Evolutionary conservation across 2,888 invertebrate species (phyloP), one percentile per base, ranked within the genome.

Genomic region (Amitus sp.): DNA sequence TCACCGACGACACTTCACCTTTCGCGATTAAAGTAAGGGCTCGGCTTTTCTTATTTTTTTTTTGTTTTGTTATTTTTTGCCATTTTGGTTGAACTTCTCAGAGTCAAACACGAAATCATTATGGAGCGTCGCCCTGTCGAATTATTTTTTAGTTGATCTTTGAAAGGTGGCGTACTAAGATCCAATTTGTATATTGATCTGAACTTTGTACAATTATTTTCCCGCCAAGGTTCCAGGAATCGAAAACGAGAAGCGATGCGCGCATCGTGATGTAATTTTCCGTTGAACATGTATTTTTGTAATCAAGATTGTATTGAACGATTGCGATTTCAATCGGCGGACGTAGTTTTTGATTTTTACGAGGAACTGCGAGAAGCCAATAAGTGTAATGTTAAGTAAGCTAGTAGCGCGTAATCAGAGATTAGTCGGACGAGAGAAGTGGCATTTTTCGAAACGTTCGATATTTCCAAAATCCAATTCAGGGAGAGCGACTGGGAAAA

Each of bases 391-490:
- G 7, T 48, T 55, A 54, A 54, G 50, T 45, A 45, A 51, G 27
- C 45, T 42, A n/a, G 48, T 48, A 55, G 54, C n/a, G 17, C 19
- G 7, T 19, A 40, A 17, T 40, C 40, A 10, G 19, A 40, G 18
- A 27, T 34, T 55, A 56, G 56, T 50, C 56, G 50, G 50, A 56
- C 49, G 49, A 61, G 39, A 13, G 37, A 55, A 61, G 55, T 55
- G 54, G 60, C 60, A 61, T 61, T 61, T n/a, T 66, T 70, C 66
- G 59, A 67, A 68, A 61, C 66, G 69, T 69, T 69, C 67, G 69
- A 69, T 69, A 69, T 62, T 65, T 67, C 66, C 66, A 64, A 58
- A 62, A 67, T 63, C 58, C 60, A 67, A 62, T 52, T 53, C 56
- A 66, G 59, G 65, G 60, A 62, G 40, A 57, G 43, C 40, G 28